Percentiles rank a stretch among this genome's conserved stretches.
phyloP scores from a whole-genome alignment of 2,113 vertebrate species.

The Nibea coibor region DNA sequence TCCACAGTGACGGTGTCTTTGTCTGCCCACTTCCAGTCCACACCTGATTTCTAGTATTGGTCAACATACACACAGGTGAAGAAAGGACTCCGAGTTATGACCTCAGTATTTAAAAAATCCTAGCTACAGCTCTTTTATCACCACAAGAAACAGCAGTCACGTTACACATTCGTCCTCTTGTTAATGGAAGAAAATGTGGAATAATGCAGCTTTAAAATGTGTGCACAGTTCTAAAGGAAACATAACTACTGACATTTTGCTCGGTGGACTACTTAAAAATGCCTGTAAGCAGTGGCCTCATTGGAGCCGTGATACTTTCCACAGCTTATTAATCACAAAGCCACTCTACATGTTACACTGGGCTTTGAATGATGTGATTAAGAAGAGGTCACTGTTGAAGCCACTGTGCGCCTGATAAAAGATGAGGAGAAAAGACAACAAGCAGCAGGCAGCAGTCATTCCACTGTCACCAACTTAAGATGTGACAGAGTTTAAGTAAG shows the following conservation, averaged over 20 bases:
- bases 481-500: slow-evolving; percentile 5
- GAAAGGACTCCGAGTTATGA: not conserved
- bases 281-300: not conserved
- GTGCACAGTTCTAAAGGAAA: not conserved
- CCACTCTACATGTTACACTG: not conserved
- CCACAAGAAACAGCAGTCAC: not conserved
- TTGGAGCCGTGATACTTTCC: not conserved
- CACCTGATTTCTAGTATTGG: too few species aligned
- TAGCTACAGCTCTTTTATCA: not conserved
- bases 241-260: not conserved
- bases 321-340: not conserved
- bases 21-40: too few species aligned
- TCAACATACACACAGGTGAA: not conserved
- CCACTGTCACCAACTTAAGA: slow-evolving; percentile 13
- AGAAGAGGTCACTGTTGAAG: not conserved
- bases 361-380: not conserved
- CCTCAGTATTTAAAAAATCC: not conserved
- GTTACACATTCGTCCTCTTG: not conserved
- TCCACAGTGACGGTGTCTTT: too few species aligned
- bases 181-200: not conserved
- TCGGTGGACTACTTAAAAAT: not conserved
- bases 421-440: slow-evolving; percentile 2
- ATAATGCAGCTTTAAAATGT: not conserved
- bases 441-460: not conserved
- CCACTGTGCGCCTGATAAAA: slow-evolving; percentile 5